A percentile compares a stretch with the other conserved stretches of the same genome.
Conservation (phyloP, 1,140 invertebrate genomes). For the Euura lappo region DNA sequence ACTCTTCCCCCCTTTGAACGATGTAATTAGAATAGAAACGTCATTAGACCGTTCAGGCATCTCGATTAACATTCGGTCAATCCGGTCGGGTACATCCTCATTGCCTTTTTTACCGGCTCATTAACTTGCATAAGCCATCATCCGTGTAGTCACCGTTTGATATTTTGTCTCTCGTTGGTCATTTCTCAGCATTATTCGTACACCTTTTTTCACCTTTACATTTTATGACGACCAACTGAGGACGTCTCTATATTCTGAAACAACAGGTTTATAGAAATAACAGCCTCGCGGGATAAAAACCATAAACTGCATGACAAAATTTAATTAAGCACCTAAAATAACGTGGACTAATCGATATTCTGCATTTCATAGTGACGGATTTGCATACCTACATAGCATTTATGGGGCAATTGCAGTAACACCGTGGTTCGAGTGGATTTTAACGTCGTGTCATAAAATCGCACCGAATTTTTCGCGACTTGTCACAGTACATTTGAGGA, state of each 20-base stretch:
- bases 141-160: background rate
- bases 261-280: too few relatives aligned
- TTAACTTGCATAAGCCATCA: constrained; percentile 3
- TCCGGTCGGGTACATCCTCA: constrained; percentile 15
- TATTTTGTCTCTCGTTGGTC: background rate
- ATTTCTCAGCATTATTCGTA: too few relatives aligned
- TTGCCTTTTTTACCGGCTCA: constrained; percentile 16
- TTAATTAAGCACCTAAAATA: constrained; percentile 1
- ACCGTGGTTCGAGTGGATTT: too few relatives aligned
- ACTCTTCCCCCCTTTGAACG: background rate
- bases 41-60: constrained; percentile 10
- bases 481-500: too few relatives aligned
- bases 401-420: too few relatives aligned
- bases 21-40: constrained; percentile 15
- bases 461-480: too few relatives aligned
- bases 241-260: too few relatives aligned
- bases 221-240: too few relatives aligned
- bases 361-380: background rate
- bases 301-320: background rate
- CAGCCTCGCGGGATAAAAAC: too few relatives aligned
- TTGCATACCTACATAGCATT: too few relatives aligned
- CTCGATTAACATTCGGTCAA: background rate
- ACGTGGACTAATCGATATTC: background rate
- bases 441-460: too few relatives aligned
- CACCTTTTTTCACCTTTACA: too few relatives aligned